Evolutionary conservation across 1,140 invertebrate genomes (phyloP), one percentile per base, ranked within the genome.

Genomic region (Scaptodrosophila lebanonensis): DNA sequence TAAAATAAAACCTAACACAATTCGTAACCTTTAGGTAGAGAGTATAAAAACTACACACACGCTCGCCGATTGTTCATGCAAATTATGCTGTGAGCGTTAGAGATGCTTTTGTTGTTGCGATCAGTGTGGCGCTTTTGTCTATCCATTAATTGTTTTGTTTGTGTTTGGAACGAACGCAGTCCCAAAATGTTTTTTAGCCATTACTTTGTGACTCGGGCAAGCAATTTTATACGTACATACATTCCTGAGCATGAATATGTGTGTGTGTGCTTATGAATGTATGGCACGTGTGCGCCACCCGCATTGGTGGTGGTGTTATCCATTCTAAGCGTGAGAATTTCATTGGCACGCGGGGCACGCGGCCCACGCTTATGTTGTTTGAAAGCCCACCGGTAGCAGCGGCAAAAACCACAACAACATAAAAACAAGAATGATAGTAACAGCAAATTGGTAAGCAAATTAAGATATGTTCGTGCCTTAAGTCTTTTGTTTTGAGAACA

Each of bases 141-240:
- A n/a, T n/a, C n/a, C n/a, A n/a, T 52, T 71, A 56, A 61, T 71
- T 33, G 47, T 15, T 71, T 72, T 71, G 35, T 71, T 71, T 66
- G 44, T 52, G 43, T 62, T 58, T 25, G 22, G 22, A 25, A 4
- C n/a, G n/a, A n/a, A n/a, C n/a, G n/a, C n/a, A n/a, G n/a, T n/a
- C 50, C 42, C 61, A 56, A 61, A 65, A 58, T 32, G 13, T 52
- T 38, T 40, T 42, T 56, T 49, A 36, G 30, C 7, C 8, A 6
- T n/a, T 15, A 22, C 22, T 30, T 33, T 27, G 63, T 54, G 35
- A 36, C 33, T 47, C 8, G 22, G n/a, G n/a, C n/a, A n/a, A n/a
- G n/a, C n/a, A n/a, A n/a, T n/a, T n/a, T n/a, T n/a, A n/a, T n/a
- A n/a, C n/a, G n/a, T n/a, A n/a, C n/a, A n/a, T n/a, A n/a, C n/a